These are phyloP conservation scores for Anorthoa munda DNA, from an alignment of 2,888 invertebrate genomes.

Conservation along the genomic window DNA sequence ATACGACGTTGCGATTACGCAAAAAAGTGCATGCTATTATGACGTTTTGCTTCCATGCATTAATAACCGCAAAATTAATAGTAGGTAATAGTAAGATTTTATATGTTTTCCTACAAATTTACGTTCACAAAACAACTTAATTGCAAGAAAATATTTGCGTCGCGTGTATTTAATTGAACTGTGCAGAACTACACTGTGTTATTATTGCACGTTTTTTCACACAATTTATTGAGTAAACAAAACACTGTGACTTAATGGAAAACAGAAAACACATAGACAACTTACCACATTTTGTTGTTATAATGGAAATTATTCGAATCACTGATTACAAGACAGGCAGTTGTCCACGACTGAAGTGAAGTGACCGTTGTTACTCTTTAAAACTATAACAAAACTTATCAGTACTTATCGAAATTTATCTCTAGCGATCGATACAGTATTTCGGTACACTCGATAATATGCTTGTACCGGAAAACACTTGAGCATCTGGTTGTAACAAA, in stretches of 20 bases:
- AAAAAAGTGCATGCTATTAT: constrained; percentile 20
- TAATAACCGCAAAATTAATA: constrained; percentile 26
- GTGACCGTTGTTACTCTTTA: constrained; percentile 60
- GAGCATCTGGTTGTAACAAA: not conserved
- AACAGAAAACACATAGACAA: constrained; percentile 31
- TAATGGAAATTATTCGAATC: constrained; percentile 43
- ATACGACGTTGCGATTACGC: not conserved
- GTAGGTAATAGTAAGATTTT: constrained; percentile 14
- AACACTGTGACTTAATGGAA: constrained; percentile 29
- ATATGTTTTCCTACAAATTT: constrained; percentile 21
- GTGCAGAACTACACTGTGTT: constrained; percentile 14
- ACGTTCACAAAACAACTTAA: constrained; percentile 33
- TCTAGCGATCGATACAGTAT: constrained; percentile 68
- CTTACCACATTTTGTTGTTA: constrained; percentile 74
- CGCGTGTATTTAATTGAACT: constrained; percentile 47
- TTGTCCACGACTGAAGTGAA: constrained; percentile 62
- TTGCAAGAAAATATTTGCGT: constrained; percentile 31
- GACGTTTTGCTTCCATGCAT: constrained; percentile 12
- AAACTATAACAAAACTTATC: constrained; percentile 65
- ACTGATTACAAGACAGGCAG: constrained; percentile 55
- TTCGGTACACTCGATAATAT: constrained; percentile 33
- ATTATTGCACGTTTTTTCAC: constrained; percentile 10
- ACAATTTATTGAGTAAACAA: constrained; percentile 20
- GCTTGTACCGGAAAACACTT: constrained; percentile 3
- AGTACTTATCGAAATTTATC: constrained; percentile 68